These are phyloP conservation scores for Natator depressus DNA, from an alignment of 2,113 vertebrate species.

Conservation along the genomic window DNA sequence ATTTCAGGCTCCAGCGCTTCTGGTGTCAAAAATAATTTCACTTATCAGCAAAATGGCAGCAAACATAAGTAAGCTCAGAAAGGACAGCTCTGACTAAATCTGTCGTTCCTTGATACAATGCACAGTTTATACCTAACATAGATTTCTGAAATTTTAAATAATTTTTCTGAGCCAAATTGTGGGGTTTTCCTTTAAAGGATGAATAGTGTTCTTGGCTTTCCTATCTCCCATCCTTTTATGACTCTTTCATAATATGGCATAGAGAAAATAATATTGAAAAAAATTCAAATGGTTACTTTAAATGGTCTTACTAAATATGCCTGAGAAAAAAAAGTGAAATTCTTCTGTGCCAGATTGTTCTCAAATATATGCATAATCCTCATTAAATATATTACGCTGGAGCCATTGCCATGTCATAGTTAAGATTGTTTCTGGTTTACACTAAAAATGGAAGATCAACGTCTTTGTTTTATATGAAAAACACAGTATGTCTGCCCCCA, in stretches of 20 bases:
- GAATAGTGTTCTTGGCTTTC: background rate
- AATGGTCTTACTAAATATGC: background rate
- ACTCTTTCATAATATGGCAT: background rate
- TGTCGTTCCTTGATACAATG: slow-evolving; percentile 44
- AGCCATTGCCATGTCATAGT: background rate
- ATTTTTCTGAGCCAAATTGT: background rate
- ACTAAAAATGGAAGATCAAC: background rate
- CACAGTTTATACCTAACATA: slow-evolving; percentile 20
- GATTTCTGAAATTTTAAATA: slow-evolving; percentile 12
- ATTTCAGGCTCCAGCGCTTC: slow-evolving; percentile 5
- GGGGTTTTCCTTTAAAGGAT: too few relatives aligned
- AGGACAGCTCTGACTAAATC: slow-evolving; percentile 51
- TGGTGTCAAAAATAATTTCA: slow-evolving; percentile 60
- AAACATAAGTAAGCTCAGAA: slow-evolving; percentile 39
- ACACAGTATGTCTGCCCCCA: background rate
- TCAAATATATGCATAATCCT: background rate
- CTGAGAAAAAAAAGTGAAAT: background rate
- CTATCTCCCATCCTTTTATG: background rate
- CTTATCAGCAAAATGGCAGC: slow-evolving; percentile 38
- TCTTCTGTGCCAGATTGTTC: background rate
- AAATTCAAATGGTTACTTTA: background rate
- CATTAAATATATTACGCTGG: background rate
- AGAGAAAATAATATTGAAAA: background rate
- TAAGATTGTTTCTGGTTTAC: background rate
- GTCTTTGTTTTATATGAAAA: background rate